Evolutionary conservation across 2,797 vertebrate species (phyloP), one percentile per base, ranked within the genome.

Genomic region (Emys orbicularis): DNA sequence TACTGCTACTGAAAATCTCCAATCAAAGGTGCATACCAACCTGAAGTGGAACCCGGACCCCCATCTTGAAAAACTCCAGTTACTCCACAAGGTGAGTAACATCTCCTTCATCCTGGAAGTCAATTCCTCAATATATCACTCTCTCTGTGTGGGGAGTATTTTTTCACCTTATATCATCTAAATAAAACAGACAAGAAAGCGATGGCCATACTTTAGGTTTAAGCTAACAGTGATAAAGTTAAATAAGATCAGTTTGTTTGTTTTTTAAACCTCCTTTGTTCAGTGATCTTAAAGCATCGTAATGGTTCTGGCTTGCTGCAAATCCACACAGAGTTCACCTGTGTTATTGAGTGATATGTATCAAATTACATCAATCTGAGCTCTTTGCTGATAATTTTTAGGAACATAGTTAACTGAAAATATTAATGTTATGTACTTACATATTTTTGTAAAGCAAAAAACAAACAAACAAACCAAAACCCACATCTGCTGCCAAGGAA

Each of bases 351-450:
- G 31, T n/a, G 65, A 29, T 77, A 25, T 44, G 72, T 87, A 47
- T 54, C 16, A 12, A 41, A 84, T 25, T 49, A 16, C 72, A 37
- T 82, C 5, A 6, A 8, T 68, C 13, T 77, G 0, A 0, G 34
- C 80, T 4, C 1, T 49, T 88, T 72, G 8, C 12, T 87, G 31
- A 7, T 88, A 83, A 76, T 56, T 87, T 83, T 23, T 11, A 83
- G 81, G 65, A 76, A 86, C 44, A 11, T 37, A 1, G 3, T 52
- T 72, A 56, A 59, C 7, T n/a, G 13, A 47, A 83, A 53, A 10
- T 3, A 9, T 8, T 49, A 74, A 3, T 44, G 79, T 90, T 65
- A n/a, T 41, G 83, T 65, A 16, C 19, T 74, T 49, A 12, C 4
- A 0, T 18, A 61, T 72, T 92, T 87, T 68, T 54, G 29, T 0